Evolutionary conservation across 2,888 invertebrate genomes (phyloP).

Genomic region (Omphaloscelis lunosa): DNA sequence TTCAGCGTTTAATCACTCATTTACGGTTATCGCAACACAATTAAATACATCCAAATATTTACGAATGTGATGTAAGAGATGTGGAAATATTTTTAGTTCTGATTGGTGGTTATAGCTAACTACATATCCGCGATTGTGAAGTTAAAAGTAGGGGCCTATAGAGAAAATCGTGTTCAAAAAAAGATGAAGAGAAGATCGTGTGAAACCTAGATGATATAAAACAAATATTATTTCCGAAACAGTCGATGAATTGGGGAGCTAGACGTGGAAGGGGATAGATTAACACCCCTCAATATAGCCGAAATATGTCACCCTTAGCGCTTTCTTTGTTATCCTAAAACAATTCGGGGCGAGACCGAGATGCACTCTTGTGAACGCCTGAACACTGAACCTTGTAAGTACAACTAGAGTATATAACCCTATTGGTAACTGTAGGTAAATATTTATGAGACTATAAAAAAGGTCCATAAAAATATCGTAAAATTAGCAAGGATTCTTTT

Average conservation of each 20-base stretch:
- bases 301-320: slow-evolving; percentile 42
- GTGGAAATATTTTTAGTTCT: slow-evolving; percentile 37
- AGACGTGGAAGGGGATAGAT: slow-evolving; percentile 6
- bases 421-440: background rate
- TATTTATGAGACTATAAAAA: slow-evolving; percentile 25
- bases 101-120: slow-evolving; percentile 25
- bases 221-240: slow-evolving; percentile 2
- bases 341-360: slow-evolving; percentile 23
- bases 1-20: slow-evolving; percentile 69
- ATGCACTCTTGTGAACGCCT: slow-evolving; percentile 22
- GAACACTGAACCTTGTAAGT: slow-evolving; percentile 1
- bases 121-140: slow-evolving; percentile 25
- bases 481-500: slow-evolving; percentile 29
- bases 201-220: slow-evolving; percentile 1
- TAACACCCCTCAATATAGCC: slow-evolving; percentile 33
- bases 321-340: slow-evolving; percentile 62
- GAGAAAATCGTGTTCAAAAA: slow-evolving; percentile 24
- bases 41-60: slow-evolving; percentile 48
- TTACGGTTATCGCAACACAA: slow-evolving; percentile 56
- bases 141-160: slow-evolving; percentile 43
- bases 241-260: background rate
- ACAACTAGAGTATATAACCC: background rate
- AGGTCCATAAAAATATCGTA: slow-evolving; percentile 10
- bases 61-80: slow-evolving; percentile 36
- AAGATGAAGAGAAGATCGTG: too few relatives aligned